A percentile compares a stretch with the other conserved stretches of the same genome.
phyloP scores from a whole-genome alignment of 1,140 invertebrate species.

The Drepana arcuata region DNA sequence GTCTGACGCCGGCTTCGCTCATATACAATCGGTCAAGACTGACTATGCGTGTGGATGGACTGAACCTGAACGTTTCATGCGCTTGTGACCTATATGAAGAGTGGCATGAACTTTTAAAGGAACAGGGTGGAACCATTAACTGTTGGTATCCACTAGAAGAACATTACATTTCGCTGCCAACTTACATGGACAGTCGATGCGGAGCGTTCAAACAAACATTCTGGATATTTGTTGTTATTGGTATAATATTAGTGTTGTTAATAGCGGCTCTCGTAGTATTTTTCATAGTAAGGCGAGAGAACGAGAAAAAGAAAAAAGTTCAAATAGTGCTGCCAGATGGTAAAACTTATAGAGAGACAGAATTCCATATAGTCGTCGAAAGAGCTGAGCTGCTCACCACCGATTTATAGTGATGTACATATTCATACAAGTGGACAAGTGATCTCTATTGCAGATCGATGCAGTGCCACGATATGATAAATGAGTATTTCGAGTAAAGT shows the following conservation, averaged over 20 bases:
- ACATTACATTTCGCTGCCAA: slow-evolving; percentile 46
- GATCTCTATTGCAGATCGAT: too few relatives aligned
- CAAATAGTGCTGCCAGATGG: slow-evolving; percentile 84
- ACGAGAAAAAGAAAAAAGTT: slow-evolving; percentile 65
- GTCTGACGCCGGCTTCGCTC: slow-evolving; percentile 73
- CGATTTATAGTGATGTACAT: slow-evolving; percentile 81
- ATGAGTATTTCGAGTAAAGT: too few relatives aligned
- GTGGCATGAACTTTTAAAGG: slow-evolving; percentile 40
- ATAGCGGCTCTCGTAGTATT: slow-evolving; percentile 41
- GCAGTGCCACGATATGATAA: too few relatives aligned
- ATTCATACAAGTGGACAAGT: too few relatives aligned
- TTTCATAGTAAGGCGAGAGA: slow-evolving; percentile 48
- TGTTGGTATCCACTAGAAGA: slow-evolving; percentile 54
- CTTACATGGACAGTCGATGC: slow-evolving; percentile 46
- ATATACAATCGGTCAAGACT: slow-evolving; percentile 74
- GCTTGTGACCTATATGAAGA: slow-evolving; percentile 70
- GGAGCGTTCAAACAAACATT: slow-evolving; percentile 54
- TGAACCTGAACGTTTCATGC: slow-evolving; percentile 75
- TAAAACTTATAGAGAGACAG: slow-evolving; percentile 85
- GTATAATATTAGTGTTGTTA: slow-evolving; percentile 53
- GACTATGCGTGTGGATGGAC: slow-evolving; percentile 70
- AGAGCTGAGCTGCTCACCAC: slow-evolving; percentile 84
- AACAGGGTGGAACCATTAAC: slow-evolving; percentile 42
- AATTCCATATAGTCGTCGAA: slow-evolving; percentile 87
- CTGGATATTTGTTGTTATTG: slow-evolving; percentile 56